These are phyloP conservation scores for Diplogasteroides magnus DNA, from an alignment of 1,140 invertebrate genomes.

Conservation along the genomic window DNA sequence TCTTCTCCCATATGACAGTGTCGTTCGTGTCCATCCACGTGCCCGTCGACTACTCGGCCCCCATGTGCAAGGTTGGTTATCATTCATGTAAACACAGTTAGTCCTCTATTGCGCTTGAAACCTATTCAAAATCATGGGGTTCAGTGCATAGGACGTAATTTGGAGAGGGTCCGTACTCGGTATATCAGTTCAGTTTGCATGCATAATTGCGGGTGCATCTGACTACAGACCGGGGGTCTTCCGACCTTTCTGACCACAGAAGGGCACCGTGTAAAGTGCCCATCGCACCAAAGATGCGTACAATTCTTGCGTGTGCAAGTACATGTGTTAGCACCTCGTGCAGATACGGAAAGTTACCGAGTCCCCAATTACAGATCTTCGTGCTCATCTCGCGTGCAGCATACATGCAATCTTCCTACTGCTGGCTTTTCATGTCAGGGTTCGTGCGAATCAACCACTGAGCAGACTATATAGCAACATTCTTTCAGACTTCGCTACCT, in stretches of 20 bases:
- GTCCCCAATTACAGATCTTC: background rate
- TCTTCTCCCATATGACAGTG: conserved; percentile 15
- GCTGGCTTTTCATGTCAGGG: conserved; percentile 30
- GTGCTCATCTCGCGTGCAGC: conserved; percentile 11
- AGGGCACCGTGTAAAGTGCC: background rate
- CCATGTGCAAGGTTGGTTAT: conserved; percentile 3
- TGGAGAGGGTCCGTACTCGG: too few species aligned
- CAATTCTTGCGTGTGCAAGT: too few species aligned
- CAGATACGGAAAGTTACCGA: background rate
- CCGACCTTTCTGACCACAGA: background rate
- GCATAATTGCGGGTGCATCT: background rate
- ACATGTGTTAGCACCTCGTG: too few species aligned
- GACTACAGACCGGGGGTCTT: background rate
- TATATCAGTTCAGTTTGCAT: too few species aligned
- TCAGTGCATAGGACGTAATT: too few species aligned
- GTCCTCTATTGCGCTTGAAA: conserved; percentile 2
- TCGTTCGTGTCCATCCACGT: background rate
- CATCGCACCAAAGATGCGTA: background rate
- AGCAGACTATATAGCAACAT: too few species aligned
- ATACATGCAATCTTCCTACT: conserved; percentile 22
- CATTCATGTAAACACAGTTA: background rate
- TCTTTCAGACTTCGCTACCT: conserved; percentile 20
- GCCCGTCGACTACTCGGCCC: background rate
- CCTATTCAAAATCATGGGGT: conserved; percentile 3
- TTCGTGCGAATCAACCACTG: too few species aligned